These are phyloP conservation scores for Apocheima hispidaria DNA, from an alignment of 2,888 invertebrate species.

Conservation along the genomic window DNA sequence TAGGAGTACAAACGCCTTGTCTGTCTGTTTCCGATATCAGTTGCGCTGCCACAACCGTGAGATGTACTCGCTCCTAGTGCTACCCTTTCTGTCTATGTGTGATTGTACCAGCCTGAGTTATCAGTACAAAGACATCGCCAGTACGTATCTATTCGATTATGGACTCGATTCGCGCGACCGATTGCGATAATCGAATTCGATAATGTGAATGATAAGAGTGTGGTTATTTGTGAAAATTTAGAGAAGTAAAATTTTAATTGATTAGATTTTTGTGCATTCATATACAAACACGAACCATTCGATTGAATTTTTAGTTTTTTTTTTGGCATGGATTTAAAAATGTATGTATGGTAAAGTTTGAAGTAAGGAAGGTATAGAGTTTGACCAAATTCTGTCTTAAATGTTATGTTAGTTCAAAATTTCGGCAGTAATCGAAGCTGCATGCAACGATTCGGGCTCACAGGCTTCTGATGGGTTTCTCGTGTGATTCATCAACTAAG, in stretches of 20 bases:
- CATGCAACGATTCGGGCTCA: too few relatives aligned
- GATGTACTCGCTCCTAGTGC: slow-evolving; percentile 38
- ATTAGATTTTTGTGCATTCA: not conserved
- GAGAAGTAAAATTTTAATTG: not conserved
- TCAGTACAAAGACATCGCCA: slow-evolving; percentile 27
- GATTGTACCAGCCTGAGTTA: slow-evolving; percentile 30
- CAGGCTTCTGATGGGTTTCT: too few relatives aligned
- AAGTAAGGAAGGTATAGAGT: too few relatives aligned
- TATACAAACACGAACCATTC: too few relatives aligned
- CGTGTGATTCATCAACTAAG: too few relatives aligned
- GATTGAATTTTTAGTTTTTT: too few relatives aligned
- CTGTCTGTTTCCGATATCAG: slow-evolving; percentile 36
- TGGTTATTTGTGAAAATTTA: not conserved
- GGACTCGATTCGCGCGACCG: slow-evolving; percentile 41
- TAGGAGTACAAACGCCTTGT: slow-evolving; percentile 26
- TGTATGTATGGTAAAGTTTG: too few relatives aligned
- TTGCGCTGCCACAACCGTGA: slow-evolving; percentile 29
- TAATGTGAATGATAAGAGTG: slow-evolving; percentile 33
- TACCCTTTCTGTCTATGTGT: slow-evolving; percentile 22
- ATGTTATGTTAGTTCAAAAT: too few relatives aligned
- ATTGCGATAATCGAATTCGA: slow-evolving; percentile 42
- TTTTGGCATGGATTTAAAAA: not conserved
- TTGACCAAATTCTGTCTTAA: too few relatives aligned
- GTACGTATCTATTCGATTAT: slow-evolving; percentile 46
- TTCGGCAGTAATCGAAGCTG: too few relatives aligned